These are phyloP conservation scores for Bettongia penicillata DNA, from an alignment of 2,113 vertebrate species.

Conservation along the genomic window DNA sequence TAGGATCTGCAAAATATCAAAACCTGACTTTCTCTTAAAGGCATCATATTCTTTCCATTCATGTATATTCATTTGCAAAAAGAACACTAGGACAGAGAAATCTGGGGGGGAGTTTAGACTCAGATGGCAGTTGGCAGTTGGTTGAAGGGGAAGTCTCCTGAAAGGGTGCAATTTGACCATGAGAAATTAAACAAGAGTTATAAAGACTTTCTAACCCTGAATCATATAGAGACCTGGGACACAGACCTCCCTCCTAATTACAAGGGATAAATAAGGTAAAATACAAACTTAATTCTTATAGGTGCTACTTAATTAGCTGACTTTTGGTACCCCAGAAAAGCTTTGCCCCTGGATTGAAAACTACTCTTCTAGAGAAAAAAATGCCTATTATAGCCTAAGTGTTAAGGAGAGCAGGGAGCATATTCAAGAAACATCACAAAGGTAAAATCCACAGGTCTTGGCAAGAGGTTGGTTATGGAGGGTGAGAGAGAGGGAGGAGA, in stretches of 20 bases:
- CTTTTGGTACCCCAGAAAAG: background rate
- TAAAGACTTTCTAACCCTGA: background rate
- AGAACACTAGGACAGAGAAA: background rate
- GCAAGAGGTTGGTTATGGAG: background rate
- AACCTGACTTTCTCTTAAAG: background rate
- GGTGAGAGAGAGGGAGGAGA: background rate
- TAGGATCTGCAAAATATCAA: background rate
- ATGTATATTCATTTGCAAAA: background rate
- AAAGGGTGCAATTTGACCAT: background rate
- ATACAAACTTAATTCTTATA: background rate
- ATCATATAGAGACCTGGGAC: background rate
- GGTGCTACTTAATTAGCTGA: background rate
- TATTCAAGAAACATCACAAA: background rate
- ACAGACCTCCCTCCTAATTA: background rate
- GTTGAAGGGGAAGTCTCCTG: background rate
- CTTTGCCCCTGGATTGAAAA: background rate
- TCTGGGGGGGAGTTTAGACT: background rate
- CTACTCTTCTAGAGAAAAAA: background rate
- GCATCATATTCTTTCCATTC: background rate
- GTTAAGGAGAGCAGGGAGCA: background rate
- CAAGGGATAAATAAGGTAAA: background rate
- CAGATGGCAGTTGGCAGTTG: background rate
- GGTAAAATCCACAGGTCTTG: background rate
- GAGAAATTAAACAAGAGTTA: background rate
- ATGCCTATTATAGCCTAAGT: background rate